Evolutionary conservation across 1,140 invertebrate species (phyloP), one percentile per base, ranked within the genome.

Genomic region (Teleopsis dalmanni): DNA sequence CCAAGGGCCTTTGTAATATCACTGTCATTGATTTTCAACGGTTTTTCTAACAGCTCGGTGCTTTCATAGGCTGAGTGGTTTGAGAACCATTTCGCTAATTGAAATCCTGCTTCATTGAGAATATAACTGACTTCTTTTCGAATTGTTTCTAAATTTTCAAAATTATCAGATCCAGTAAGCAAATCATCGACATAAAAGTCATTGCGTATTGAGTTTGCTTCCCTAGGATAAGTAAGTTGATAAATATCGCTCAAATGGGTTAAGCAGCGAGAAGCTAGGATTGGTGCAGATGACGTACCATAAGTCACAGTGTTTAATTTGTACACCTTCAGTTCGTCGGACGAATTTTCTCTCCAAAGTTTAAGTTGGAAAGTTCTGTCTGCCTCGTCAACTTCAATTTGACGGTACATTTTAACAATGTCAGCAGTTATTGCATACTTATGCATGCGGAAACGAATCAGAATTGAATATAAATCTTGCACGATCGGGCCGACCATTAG

Each of bases 361-460:
- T 74, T 65, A 13, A 57, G 40, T 57, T 74, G 71, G 38, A 59
- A 63, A 18, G 41, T 48, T 16, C 48, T 21, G 45, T 63, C 36
- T 19, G 51, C 33, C 34, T 43, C 11, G 45, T 52, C 27, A 7
- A 68, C 23, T 22, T 8, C 14, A 13, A 70, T 52, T 35, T 60
- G 59, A 6, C 62, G 53, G 47, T 58, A 73, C 60, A 70, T 68
- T 48, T 69, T 60, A 22, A 55, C 25, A 8, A 54, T 50, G 31
- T 62, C 56, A 11, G 55, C 57, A 16, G 55, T 56, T 10, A 57
- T 45, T 11, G 45, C 49, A 54, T 41, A 40, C 55, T 52, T 6
- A 57, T 56, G 16, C 60, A 51, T 65, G 62, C 73, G 18, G 73
- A 41, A 43, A 72, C 72, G 38, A 57, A 47, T 47, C 65, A 72